Evolutionary conservation across 2,888 invertebrate genomes (phyloP), one percentile per base, ranked within the genome.

Genomic region (Pandemis heparana): DNA sequence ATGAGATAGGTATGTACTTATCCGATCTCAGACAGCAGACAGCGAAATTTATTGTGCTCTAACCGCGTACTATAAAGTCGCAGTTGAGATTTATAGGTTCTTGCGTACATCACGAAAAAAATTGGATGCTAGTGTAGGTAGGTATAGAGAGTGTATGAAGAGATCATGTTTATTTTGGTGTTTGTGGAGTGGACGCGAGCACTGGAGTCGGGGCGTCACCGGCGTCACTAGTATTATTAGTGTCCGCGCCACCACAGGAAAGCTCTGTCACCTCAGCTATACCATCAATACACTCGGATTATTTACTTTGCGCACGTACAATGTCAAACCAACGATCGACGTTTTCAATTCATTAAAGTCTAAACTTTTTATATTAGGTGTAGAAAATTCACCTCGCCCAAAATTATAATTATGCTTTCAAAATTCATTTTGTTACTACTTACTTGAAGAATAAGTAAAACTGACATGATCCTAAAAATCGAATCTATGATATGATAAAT

Each of bases 121-220:
- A 46, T 23, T 32, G 46, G 38, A 41, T 59, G 48, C 63, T 73
- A 80, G 81, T 78, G 82, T 81, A 79, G 78, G 80, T 78, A 71
- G 14, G 12, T 43, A 43, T 77, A 76, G 82, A 81, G 79, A 84
- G 82, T 23, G 83, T 84, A 84, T 85, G 87, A 84, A 85, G 83
- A 86, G 87, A 86, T 87, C 85, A 82, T 78, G 87, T 89, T 89
- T 90, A 91, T 91, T 91, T 91, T 87, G 80, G 86, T 84, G 81
- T 85, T 82, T 83, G 80, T 86, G 87, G 87, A 90, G 87, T 86
- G 88, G 87, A 89, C 85, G 89, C 86, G 87, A 86, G 77, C 76
- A 70, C 75, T 78, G 76, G 79, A 80, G 78, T 61, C 61, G 9
- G 78, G 72, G 79, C 74, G 71, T 76, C 73, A 77, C 70, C 77